Base-by-base conservation (phyloP, 2,888 invertebrate species). In the Apamea monoglypha region DNA sequence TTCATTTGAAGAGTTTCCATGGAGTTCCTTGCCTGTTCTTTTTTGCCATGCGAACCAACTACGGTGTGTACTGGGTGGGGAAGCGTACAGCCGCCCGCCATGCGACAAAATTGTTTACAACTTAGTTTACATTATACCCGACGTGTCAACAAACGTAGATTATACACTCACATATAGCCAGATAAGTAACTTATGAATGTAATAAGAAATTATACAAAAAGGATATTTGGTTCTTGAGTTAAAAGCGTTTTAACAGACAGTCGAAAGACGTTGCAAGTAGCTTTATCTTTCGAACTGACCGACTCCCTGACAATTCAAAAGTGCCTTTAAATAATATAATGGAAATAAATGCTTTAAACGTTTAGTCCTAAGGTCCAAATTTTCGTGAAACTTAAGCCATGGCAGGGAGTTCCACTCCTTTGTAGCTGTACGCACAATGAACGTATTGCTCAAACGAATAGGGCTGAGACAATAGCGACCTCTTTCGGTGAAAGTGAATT, bases 401-500 rank as follows among this genome's bases (percentile, higher is more conserved):
- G 8, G 2, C 10, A 50, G 36, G 53, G 8, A 29, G 21, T 44
- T 47, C 21, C 14, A 66, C 25, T 47, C 6, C 12, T 18, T 53
- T 53, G 53, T 53, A 53, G 53, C 21, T 53, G 53, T 21, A 21
- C 25, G 25, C 29, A 29, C 18, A 29, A 16, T 1, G 32, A 25
- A 69, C 5, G 21, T 32, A 29, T 0, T 25, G 18, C 21, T 1
- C 1, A 12, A 32, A 36, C 16, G 25, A 64, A 64, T 53, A 1
- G 8, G n/a, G 29, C 14, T 29, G 4, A 64, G 21, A 32, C 10
- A 3, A 7, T 25, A 80, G 53, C 29, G 80, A 56, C 80, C 68
- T 80, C 80, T 80, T 2, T 36, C 5, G 63, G 63, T 29, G 6
- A 47, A 18, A 53, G n/a, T 14, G 29, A n/a, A 56, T 36, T 16